Conservation (phyloP, 1,140 invertebrate genomes). For the Thrips palmi region DNA sequence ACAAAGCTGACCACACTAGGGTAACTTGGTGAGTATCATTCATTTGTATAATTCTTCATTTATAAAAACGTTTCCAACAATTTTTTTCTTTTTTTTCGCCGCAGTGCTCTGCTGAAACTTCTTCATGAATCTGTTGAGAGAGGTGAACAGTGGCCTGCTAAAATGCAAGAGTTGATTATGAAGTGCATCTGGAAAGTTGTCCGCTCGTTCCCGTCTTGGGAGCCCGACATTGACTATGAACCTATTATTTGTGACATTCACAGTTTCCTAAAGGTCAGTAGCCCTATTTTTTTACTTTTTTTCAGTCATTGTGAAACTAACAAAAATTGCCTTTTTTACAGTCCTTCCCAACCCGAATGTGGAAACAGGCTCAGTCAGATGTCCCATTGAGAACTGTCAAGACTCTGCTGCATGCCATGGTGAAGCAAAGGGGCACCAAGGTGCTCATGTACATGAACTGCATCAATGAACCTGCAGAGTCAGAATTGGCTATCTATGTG, state of each 20-base stretch:
- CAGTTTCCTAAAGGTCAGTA: conserved; percentile 16
- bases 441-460: conserved; percentile 13
- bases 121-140: conserved; percentile 14
- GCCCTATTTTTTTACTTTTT: conserved; percentile 1
- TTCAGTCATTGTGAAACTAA: neutral
- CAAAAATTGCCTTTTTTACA: conserved; percentile 9
- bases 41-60: neutral
- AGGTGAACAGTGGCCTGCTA: neutral
- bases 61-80: conserved; percentile 1
- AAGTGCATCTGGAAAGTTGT: conserved; percentile 20
- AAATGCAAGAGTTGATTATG: conserved; percentile 15
- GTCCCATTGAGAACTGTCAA: conserved; percentile 18
- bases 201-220: conserved; percentile 16
- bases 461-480: too few relatives aligned
- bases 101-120: conserved; percentile 16
- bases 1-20: conserved; percentile 16
- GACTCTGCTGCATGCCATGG: conserved; percentile 18
- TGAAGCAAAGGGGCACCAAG: conserved; percentile 15
- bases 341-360: conserved; percentile 17
- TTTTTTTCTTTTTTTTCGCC: conserved; percentile 4
- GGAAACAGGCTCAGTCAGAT: conserved; percentile 16
- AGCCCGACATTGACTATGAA: conserved; percentile 14
- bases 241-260: conserved; percentile 15
- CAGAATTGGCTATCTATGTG: too few relatives aligned
- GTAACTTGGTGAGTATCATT: conserved; percentile 15